Evolutionary conservation across 2,797 vertebrate species (phyloP), one percentile per base, ranked within the genome.

Genomic region (Fringilla coelebs): DNA sequence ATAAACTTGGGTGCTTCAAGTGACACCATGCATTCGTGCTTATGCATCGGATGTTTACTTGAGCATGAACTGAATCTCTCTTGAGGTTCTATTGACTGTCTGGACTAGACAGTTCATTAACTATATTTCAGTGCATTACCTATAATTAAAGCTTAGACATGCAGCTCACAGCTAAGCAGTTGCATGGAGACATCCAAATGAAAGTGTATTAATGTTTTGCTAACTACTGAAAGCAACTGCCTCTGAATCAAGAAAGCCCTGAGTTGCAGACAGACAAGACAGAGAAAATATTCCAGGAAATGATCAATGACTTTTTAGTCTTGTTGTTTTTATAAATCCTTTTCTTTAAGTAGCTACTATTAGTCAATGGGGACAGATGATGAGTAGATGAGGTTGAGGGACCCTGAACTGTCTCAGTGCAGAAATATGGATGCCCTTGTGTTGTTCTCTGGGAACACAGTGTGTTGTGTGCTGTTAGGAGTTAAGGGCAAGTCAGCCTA

Each of bases 81-180:
- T 60, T 92, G 78, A 85, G 72, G 25, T 79, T 70, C 41, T 77
- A 74, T 74, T 75, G 79, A 95, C 85, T 77, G 25, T 51, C 89
- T 93, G 68, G 91, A 67, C 68, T 88, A 93, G 92, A 85, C 75
- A 95, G 88, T 89, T 96, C 89, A 93, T 92, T 91, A 96, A 71
- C 54, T 71, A 34, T 80, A 88, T 74, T 78, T 87, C 73, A 89
- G 57, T 77, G 87, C 81, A 93, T 92, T 96, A 92, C 41, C 68
- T 80, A 52, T 91, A 94, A 92, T 92, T 95, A 93, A 85, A 83
- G 65, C 57, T 77, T 81, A 85, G 76, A 68, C 65, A 75, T 87
- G 24, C 79, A 72, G 41, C 52, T 93, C 72, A 85, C 28, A 58
- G 41, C 68, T 75, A 83, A 84, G 65, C 19, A 52, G 60, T 73